Percentiles rank a stretch among this genome's conserved stretches.
Conservation (phyloP, 2,797 vertebrate genomes). For the Gobionotothen gibberifrons region DNA sequence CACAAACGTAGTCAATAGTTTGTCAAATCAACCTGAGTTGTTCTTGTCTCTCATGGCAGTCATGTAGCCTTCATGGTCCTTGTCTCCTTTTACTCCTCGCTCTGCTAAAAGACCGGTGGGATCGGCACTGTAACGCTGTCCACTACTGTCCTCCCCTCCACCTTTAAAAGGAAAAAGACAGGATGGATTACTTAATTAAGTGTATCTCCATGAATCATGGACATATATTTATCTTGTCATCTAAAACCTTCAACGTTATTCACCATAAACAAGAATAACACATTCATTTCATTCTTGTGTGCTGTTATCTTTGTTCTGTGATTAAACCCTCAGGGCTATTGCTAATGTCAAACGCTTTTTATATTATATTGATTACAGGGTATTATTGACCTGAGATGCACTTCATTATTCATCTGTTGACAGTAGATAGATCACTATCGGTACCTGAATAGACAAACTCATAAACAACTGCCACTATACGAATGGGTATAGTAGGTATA, state of each 20-base stretch:
- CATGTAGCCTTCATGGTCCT: conserved; percentile 92
- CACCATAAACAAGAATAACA: neutral
- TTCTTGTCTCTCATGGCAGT: conserved; percentile 91
- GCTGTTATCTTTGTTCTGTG: neutral
- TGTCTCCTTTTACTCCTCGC: conserved; percentile 85
- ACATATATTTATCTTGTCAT: neutral
- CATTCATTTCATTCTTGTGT: neutral
- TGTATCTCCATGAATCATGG: neutral
- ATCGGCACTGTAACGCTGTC: conserved; percentile 96
- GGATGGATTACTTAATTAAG: neutral
- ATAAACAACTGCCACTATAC: neutral
- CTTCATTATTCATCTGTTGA: neutral
- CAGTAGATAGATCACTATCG: conserved; percentile 1
- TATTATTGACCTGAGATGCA: neutral
- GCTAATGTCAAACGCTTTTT: conserved; percentile 3
- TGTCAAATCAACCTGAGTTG: conserved; percentile 86
- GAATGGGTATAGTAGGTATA: neutral
- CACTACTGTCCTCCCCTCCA: conserved; percentile 88
- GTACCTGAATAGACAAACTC: neutral
- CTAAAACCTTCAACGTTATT: neutral
- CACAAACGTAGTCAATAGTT: neutral
- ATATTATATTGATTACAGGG: neutral
- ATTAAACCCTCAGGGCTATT: neutral
- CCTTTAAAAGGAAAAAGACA: conserved; percentile 47
- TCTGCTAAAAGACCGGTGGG: conserved; percentile 91